Base-by-base conservation (phyloP, 2,113 vertebrate species). In the Perca flavescens region DNA sequence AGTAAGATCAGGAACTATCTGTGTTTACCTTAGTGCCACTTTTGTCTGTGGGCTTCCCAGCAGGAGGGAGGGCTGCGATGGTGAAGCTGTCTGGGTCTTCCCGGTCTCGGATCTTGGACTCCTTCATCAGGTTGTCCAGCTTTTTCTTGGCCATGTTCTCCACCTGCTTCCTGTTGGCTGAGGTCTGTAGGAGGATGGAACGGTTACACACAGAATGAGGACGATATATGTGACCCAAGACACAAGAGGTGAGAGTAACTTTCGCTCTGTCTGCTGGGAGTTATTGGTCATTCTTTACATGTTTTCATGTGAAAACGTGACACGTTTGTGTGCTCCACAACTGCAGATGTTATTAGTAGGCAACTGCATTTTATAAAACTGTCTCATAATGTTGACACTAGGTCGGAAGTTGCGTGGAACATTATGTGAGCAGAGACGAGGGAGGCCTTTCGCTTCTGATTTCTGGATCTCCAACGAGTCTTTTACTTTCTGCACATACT, bases 71-170 rank as follows among this genome's bases (percentile, higher is more conserved):
- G 0, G 95, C 93, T 7, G 96, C 86, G 40, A 98, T 95, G 2
- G 97, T 91, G 87, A 99, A 97, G 90, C 95, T 97, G 53, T 96
- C 96, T 0, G 97, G 96, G 82, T 99, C 98, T 84, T 99, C 98
- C 40, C 97, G 92, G 93, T 99, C 97, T 13, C 98, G 94, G 86
- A 97, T 98, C 95, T 97, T 98, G 0, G 98, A 97, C 94, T 99
- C 98, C 86, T 99, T 99, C 95, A 99, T 96, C 69, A 99, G 92
- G 4, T 95, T 97, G 87, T 99, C 98, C 60, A 99, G 92, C 49
- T 97, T 99, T 90, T 96, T 97, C 94, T 99, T 99, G 13, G 98
- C 97, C 34, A 99, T 95, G 69, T 96, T 97, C 91, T 99, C 98
- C 82, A 99, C 96, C 58, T 96, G 97, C 77, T 98, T 99, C 91